A percentile compares a stretch with the other conserved stretches of the same genome.
Evolutionary conservation across 1,140 invertebrate species (phyloP).

Genomic region (Tetramorium alpestre): DNA sequence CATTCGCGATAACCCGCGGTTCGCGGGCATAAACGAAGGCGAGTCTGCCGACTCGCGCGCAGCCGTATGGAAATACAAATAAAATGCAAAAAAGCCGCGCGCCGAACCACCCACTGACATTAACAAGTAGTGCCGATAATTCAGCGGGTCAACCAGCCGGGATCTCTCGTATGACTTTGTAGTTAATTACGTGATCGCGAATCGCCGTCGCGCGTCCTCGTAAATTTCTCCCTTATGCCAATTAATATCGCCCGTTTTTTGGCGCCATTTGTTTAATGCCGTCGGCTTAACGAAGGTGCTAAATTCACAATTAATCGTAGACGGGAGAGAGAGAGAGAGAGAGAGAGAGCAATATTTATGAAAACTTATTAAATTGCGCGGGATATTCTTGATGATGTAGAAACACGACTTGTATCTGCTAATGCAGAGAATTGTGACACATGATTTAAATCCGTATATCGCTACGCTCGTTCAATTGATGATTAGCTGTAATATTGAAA

Average conservation of each 20-base stretch:
- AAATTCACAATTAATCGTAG: constrained; percentile 57
- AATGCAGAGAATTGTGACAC: background rate
- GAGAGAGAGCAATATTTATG: background rate
- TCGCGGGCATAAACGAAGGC: constrained; percentile 49
- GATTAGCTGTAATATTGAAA: background rate
- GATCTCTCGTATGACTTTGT: constrained; percentile 53
- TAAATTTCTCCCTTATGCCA: constrained; percentile 52
- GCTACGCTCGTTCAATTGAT: background rate
- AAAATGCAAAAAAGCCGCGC: constrained; percentile 7
- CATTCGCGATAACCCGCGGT: constrained; percentile 64
- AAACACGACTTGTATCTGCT: constrained; percentile 14
- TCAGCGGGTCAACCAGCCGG: constrained; percentile 49
- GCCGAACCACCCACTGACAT: constrained; percentile 60
- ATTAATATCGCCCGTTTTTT: constrained; percentile 46
- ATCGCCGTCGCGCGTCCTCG: constrained; percentile 39
- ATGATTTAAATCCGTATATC: background rate
- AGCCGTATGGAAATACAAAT: constrained; percentile 46
- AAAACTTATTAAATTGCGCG: constrained; percentile 18
- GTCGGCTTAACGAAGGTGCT: constrained; percentile 46
- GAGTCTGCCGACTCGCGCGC: constrained; percentile 12
- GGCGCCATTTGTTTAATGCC: constrained; percentile 18
- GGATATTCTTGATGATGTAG: background rate
- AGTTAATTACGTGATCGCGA: constrained; percentile 60
- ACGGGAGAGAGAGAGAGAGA: too few relatives aligned
- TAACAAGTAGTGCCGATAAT: constrained; percentile 62